Base-by-base conservation (phyloP, 2,797 vertebrate species). In the Melanotaenia nigrans region DNA sequence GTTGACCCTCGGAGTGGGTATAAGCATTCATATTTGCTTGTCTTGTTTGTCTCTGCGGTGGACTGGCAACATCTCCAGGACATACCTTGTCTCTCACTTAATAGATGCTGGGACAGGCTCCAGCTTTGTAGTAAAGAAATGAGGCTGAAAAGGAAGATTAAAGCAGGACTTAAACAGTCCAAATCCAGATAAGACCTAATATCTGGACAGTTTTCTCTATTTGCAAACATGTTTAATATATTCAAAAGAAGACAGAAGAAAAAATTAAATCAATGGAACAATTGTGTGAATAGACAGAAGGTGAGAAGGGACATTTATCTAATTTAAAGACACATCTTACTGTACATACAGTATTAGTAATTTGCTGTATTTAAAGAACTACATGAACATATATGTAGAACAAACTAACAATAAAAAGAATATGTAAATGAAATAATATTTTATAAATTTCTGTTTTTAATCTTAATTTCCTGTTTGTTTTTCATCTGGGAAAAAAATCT, bases 401-500 rank as follows among this genome's bases (percentile, higher is more conserved):
- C n/a, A 7, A 22, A 22, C 2, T 49, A n/a, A 45, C 18, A 47
- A 5, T 1, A 45, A 18, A 45, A 47, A 9, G 11, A 14, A 14
- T 42, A 42, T 13, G n/a, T 20, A 45, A 18, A 18, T 18, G 3
- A 22, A 9, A 49, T 11, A 2, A 49, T 3, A 12, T 51, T 51
- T 51, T 24, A 51, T 16, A 24, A 16, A 25, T 22, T 11, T 22
- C n/a, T 49, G 28, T 28, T 28, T 28, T 28, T 10, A 25, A 16
- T 25, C 13, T 12, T 16, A 25, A 67, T 69, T 3, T 42, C 60
- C 22, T 59, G n/a, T 68, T 63, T 68, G 35, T 35, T 64, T 38
- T 18, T 57, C 51, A 45, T 32, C 32, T 25, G 22, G 38, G 68
- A 59, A 73, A 49, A 54, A 72, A 24, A 45, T 62, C 47, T 45